Evolutionary conservation across 2,888 invertebrate genomes (phyloP).

Genomic region (Pollenia angustigena): DNA sequence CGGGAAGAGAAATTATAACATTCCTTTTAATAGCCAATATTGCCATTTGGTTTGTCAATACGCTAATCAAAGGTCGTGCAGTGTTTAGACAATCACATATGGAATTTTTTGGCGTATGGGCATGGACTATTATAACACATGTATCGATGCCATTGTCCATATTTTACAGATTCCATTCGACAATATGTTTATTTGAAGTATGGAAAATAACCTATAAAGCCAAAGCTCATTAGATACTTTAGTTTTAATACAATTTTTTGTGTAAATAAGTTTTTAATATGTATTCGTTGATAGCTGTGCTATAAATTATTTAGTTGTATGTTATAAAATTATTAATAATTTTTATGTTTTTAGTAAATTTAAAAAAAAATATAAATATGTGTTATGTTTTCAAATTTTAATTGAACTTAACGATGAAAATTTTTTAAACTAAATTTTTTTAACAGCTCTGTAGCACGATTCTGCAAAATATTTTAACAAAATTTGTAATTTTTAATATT

Average conservation of each 20-base stretch:
- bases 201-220: constrained; percentile 96
- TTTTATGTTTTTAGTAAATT: too few species aligned
- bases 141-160: constrained; percentile 95
- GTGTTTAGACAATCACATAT: constrained; percentile 93
- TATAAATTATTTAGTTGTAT: too few species aligned
- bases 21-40: constrained; percentile 92
- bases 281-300: too few species aligned
- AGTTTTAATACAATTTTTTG: constrained; percentile 7
- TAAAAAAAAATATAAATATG: too few species aligned
- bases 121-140: constrained; percentile 96
- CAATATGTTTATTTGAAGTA: constrained; percentile 95
- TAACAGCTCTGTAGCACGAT: too few species aligned
- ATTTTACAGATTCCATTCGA: constrained; percentile 95
- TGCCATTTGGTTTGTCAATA: constrained; percentile 94
- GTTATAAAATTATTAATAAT: too few species aligned
- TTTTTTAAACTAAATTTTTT: too few species aligned
- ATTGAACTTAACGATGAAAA: too few species aligned
- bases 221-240: constrained; percentile 70
- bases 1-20: constrained; percentile 93
- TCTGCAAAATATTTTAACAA: too few species aligned
- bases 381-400: too few species aligned
- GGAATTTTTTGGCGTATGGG: constrained; percentile 93
- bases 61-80: constrained; percentile 92
- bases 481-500: too few species aligned
- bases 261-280: neutral